Conservation (phyloP, 53 echinoderm and acorn worm species). For the Mesocentrotus franciscanus region DNA sequence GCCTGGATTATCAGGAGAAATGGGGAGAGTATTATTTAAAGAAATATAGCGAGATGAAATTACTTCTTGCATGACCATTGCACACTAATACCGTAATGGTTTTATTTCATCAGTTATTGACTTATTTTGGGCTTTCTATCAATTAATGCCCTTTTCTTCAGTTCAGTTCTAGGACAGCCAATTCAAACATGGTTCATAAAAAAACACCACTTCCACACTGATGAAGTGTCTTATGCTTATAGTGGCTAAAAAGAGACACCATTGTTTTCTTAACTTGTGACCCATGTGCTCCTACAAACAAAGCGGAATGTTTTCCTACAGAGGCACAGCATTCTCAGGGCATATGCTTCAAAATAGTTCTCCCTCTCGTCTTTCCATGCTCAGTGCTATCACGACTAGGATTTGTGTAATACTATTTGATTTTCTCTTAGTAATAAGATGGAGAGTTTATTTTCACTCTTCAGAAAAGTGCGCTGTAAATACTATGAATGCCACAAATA, state of each 20-base stretch:
- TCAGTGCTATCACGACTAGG: neutral
- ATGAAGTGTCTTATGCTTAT: neutral
- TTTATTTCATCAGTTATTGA: neutral
- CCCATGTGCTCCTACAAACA: slow-evolving; percentile 28
- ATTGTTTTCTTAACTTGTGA: slow-evolving; percentile 31
- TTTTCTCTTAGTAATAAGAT: neutral
- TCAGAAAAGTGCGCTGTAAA: neutral
- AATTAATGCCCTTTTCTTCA: neutral
- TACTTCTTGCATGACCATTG: neutral
- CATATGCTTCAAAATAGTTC: slow-evolving; percentile 1
- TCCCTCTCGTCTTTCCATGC: neutral
- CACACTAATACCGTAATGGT: neutral
- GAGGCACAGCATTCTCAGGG: slow-evolving; percentile 32
- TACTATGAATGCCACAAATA: neutral
- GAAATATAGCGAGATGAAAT: neutral
- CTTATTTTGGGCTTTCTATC: neutral
- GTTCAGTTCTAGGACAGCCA: too few relatives aligned
- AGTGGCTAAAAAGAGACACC: neutral
- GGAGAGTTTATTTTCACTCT: neutral
- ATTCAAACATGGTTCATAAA: neutral
- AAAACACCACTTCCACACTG: neutral
- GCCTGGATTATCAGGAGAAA: neutral
- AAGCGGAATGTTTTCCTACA: slow-evolving; percentile 28
- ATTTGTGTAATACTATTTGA: neutral
- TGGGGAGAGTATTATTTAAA: neutral